Conservation (phyloP, 2,797 vertebrate genomes). For the Protosalanx chinensis region DNA sequence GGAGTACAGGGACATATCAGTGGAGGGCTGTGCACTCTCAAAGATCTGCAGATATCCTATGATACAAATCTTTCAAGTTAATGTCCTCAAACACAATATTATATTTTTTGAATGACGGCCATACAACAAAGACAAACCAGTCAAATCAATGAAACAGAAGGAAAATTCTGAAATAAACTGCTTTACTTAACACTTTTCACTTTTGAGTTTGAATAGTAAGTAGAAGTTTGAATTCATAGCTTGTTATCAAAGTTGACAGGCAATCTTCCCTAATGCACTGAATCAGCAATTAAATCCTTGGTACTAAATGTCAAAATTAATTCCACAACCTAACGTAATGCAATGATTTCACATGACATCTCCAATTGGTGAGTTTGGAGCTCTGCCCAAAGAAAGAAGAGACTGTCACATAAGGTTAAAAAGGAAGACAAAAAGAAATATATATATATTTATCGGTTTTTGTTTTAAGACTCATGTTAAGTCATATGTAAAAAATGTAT, state of each 20-base stretch:
- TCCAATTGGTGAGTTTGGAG: slow-evolving; percentile 84
- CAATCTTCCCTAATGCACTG: slow-evolving; percentile 67
- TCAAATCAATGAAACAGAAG: slow-evolving; percentile 17
- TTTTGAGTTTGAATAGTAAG: slow-evolving; percentile 4
- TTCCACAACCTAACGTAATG: slow-evolving; percentile 82
- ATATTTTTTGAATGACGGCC: not conserved
- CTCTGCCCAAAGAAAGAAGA: slow-evolving; percentile 79
- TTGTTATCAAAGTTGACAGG: slow-evolving; percentile 53
- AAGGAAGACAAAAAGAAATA: slow-evolving; percentile 86
- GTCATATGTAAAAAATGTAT: not conserved
- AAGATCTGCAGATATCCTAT: no score
- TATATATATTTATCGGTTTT: slow-evolving; percentile 68
- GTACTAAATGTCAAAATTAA: slow-evolving; percentile 88
- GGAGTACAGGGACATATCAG: no score
- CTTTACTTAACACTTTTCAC: not conserved
- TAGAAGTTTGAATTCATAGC: slow-evolving; percentile 25
- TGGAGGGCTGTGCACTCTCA: no score
- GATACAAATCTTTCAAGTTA: not conserved
- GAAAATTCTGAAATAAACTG: not conserved
- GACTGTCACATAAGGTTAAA: slow-evolving; percentile 87
- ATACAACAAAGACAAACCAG: not conserved
- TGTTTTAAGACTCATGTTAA: not conserved
- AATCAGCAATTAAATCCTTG: slow-evolving; percentile 90
- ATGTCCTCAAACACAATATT: not conserved
- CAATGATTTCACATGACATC: slow-evolving; percentile 92